Conservation (phyloP, 2,888 invertebrate genomes). For the Arenicola marina region DNA sequence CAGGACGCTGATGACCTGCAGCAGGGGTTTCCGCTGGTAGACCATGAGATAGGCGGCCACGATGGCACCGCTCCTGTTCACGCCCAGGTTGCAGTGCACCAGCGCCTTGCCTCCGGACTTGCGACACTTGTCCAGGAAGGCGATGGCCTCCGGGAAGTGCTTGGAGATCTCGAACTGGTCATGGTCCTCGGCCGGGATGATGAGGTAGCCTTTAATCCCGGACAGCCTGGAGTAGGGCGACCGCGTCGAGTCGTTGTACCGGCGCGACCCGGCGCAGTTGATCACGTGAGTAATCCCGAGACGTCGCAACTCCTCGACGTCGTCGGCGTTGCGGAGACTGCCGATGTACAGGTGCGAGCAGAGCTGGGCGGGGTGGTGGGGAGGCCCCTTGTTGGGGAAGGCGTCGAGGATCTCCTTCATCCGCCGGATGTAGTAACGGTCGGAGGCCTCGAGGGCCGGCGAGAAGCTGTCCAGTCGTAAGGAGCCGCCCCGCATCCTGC, state of each 20-base stretch:
- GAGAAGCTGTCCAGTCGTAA: neutral
- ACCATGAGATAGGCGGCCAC: constrained; percentile 35
- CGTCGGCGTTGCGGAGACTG: constrained; percentile 35
- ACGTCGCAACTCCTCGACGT: constrained; percentile 20
- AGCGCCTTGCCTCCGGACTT: constrained; percentile 28
- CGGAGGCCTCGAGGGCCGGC: constrained; percentile 12
- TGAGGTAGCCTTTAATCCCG: constrained; percentile 30
- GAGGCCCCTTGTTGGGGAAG: constrained; percentile 33
- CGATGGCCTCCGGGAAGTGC: constrained; percentile 32
- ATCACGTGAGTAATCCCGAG: constrained; percentile 37
- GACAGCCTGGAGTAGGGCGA: constrained; percentile 26
- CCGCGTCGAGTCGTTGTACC: constrained; percentile 26
- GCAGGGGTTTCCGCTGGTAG: constrained; percentile 20
- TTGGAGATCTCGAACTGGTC: constrained; percentile 34
- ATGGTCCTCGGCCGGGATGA: constrained; percentile 36
- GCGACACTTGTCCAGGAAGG: constrained; percentile 29
- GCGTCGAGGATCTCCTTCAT: constrained; percentile 33
- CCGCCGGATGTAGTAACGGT: constrained; percentile 26
- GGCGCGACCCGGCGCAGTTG: constrained; percentile 32
- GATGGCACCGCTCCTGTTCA: constrained; percentile 37
- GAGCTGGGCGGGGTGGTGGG: constrained; percentile 22
- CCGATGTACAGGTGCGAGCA: constrained; percentile 35
- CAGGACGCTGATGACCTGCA: constrained; percentile 26
- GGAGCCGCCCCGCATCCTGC: neutral
- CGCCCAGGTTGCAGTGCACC: constrained; percentile 38